Base-by-base conservation (phyloP, 2,888 invertebrate species). In the Caenorhabditis wallacei region DNA sequence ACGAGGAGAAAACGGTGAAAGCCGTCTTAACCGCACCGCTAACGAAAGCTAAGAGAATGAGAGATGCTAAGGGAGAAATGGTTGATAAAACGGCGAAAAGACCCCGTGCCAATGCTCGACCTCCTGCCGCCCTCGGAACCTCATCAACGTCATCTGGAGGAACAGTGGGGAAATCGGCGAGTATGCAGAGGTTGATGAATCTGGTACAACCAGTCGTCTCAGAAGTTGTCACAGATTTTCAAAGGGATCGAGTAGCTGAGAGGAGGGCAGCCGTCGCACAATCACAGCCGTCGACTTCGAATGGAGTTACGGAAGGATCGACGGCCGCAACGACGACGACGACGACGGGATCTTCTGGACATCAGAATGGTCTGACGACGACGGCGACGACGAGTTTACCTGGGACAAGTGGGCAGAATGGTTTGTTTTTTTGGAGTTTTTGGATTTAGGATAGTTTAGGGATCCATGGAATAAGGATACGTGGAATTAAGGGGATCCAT, bases 151-250 rank as follows among this genome's bases (percentile, higher is more conserved):
- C 75, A 10, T 24, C 74, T 18, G 59, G 51, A 11, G 78, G 64
- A 2, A 76, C 76, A 0, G 81, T 78, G 8, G 78, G 72, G 24
- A 82, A 82, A 26, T 78, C 82, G 11, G 66, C 79, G 5, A 74
- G 72, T 11, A 84, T 84, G 84, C 80, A 86, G 53, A 70, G 84
- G 18, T 70, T 87, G 18, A 66, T 84, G 11, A 84, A 81, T 43
- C 74, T 85, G 1, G 87, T 87, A 3, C 84, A 82, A 16, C 87
- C 87, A 0, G 85, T 88, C 13, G 86, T 89, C 18, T 75, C 84
- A 35, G 90, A 89, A 59, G 88, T 87, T 8, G 90, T 90, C n/a
- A 76, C 84, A 24, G 88, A 88, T 61, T 89, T 90, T 76, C 90
- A 90, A 71, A 75, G 88, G 18, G 89, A 89, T 63, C 82, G 89